Conservation (phyloP, 2,888 invertebrate genomes). For the Ormyrus rosae region DNA sequence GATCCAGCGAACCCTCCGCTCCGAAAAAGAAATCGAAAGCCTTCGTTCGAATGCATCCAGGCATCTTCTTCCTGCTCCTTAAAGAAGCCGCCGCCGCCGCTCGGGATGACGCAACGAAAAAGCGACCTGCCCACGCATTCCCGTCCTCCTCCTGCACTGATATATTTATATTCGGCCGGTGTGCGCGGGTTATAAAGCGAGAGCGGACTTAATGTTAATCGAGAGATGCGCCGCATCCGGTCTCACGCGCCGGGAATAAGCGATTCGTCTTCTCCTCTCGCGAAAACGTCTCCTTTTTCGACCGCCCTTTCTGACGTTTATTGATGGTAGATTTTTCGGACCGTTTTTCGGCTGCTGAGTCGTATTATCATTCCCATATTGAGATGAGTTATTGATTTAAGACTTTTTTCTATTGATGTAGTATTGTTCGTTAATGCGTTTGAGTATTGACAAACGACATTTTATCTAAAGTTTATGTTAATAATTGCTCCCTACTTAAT, state of each 20-base stretch:
- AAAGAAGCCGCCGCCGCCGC: no score
- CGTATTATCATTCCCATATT: no score
- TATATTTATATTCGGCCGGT: conserved; percentile 56
- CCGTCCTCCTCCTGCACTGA: neutral
- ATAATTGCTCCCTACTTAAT: no score
- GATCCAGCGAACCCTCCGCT: no score
- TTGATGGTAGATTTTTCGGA: conserved; percentile 47
- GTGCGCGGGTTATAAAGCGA: neutral
- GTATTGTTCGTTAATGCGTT: no score
- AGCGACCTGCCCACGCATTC: conserved; percentile 11
- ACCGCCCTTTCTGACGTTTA: conserved; percentile 34
- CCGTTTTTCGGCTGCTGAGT: conserved; percentile 19
- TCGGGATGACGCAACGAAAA: no score
- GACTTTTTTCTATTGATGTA: no score
- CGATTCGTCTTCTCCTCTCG: conserved; percentile 47
- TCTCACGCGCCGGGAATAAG: conserved; percentile 61
- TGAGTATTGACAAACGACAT: no score
- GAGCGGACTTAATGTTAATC: neutral
- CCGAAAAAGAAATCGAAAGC: conserved; percentile 6
- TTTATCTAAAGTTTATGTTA: no score
- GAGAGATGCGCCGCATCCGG: conserved; percentile 37
- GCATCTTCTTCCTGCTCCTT: no score
- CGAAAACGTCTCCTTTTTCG: conserved; percentile 27
- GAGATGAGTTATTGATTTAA: no score
- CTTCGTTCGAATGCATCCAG: neutral